Conservation (phyloP, 2,888 invertebrate species). For the Lasioglossum lativentre region DNA sequence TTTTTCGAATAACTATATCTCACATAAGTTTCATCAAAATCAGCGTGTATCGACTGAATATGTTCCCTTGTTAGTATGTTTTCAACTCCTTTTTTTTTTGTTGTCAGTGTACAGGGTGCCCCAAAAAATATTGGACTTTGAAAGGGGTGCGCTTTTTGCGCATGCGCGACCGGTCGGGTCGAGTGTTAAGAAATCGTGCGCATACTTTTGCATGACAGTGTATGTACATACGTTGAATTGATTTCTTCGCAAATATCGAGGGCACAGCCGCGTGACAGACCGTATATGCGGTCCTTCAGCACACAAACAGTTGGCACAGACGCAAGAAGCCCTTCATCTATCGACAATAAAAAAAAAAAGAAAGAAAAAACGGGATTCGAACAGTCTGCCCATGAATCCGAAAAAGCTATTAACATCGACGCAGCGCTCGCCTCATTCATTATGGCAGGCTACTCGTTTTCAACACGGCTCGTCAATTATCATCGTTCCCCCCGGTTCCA, state of each 20-base stretch:
- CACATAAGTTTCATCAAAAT: too few relatives aligned
- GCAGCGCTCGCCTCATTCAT: slow-evolving; percentile 26
- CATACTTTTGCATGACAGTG: not conserved
- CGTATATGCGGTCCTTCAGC: not conserved
- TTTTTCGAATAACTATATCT: too few relatives aligned
- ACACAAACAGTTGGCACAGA: slow-evolving; percentile 1
- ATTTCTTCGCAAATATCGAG: not conserved
- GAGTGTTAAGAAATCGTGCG: not conserved
- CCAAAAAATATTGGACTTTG: too few relatives aligned
- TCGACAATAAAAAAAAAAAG: not conserved
- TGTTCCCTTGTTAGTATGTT: too few relatives aligned
- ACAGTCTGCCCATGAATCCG: not conserved
- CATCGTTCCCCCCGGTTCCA: slow-evolving; percentile 21
- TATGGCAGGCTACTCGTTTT: slow-evolving; percentile 26
- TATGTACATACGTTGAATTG: not conserved
- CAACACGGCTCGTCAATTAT: slow-evolving; percentile 49
- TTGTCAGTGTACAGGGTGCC: too few relatives aligned
- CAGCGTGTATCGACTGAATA: too few relatives aligned
- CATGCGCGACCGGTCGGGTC: too few relatives aligned
- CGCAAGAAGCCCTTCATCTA: not conserved
- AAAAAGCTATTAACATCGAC: slow-evolving; percentile 15
- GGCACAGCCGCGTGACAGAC: not conserved
- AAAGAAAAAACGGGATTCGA: not conserved
- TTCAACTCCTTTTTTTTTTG: too few relatives aligned
- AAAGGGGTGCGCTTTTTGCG: too few relatives aligned